Conservation (phyloP, 1,140 invertebrate species). For the Atta colombica region DNA sequence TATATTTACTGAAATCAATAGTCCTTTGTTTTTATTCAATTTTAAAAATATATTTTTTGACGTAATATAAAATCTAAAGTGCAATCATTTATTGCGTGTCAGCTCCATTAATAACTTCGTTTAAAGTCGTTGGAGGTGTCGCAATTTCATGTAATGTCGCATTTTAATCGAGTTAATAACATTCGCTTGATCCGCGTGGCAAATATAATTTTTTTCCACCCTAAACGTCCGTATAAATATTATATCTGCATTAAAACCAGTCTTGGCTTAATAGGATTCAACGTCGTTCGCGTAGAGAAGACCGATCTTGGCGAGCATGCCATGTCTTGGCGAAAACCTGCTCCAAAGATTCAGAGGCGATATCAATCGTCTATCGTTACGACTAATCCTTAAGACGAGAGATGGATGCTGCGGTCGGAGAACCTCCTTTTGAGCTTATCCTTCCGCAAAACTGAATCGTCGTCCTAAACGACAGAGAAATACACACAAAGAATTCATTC, state of each 20-base stretch:
- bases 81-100: neutral
- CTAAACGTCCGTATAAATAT: conserved; percentile 34
- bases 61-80: neutral
- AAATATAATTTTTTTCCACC: conserved; percentile 17
- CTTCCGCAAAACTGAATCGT: conserved; percentile 73
- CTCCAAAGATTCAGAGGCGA: conserved; percentile 51
- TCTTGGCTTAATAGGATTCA: conserved; percentile 64
- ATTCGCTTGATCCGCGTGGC: conserved; percentile 24
- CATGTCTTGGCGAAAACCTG: conserved; percentile 37
- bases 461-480: conserved; percentile 60
- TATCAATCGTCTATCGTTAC: conserved; percentile 50
- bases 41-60: neutral
- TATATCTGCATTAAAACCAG: conserved; percentile 67
- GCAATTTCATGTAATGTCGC: conserved; percentile 7
- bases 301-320: conserved; percentile 12
- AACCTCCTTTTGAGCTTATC: conserved; percentile 66
- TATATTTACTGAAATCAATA: neutral
- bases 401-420: conserved; percentile 33
- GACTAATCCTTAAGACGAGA: conserved; percentile 49
- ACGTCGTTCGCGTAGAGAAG: conserved; percentile 17
- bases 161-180: conserved; percentile 52
- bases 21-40: no score
- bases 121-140: neutral
- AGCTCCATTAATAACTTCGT: neutral
- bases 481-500: conserved; percentile 61